Evolutionary conservation across 2,113 vertebrate genomes (phyloP), one percentile per base, ranked within the genome.

Genomic region (Neotragus pygmaeus): DNA sequence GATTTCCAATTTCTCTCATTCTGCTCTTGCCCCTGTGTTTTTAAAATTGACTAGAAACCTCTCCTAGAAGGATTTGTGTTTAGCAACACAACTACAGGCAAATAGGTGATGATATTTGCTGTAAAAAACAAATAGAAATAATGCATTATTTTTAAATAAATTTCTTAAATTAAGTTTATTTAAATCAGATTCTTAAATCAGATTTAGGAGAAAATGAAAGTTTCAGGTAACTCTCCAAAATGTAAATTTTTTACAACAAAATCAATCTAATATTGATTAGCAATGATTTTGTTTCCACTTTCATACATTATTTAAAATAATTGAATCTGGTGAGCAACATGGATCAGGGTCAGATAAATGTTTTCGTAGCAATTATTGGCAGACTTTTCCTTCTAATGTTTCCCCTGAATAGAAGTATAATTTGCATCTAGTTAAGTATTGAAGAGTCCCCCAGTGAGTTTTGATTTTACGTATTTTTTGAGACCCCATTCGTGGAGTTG

Each of bases 251-350:
- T 49, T n/a, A 77, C 3, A 55, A 47, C 77, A 2, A 25, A 82
- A 58, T 92, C 80, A 62, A 83, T 92, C 36, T 43, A 64, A 19
- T 82, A 94, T 96, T 85, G 86, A 96, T 95, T 58, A 88, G n/a
- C 11, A 62, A 51, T 92, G 81, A 95, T 86, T 78, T 86, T 78
- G 47, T 96, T 86, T 92, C 49, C 21, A 62, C 27, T 64, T 62
- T 49, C 62, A 92, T 92, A 45, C 45, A 86, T 92, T 96, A 97
- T 95, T 97, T 96, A 97, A 94, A 97, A 94, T 51, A 88, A 96
- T 85, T 91, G 70, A 86, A 58, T 73, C 47, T 80, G 60, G 2
- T 30, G 39, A 93, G 75, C 17, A 81, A 17, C 62, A 60, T 1
- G 15, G 53, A 93, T 96, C 27, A 58, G 30, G 57, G 81, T 58